Conservation (phyloP, 2,797 vertebrate genomes). For the Syngnathus acus region DNA sequence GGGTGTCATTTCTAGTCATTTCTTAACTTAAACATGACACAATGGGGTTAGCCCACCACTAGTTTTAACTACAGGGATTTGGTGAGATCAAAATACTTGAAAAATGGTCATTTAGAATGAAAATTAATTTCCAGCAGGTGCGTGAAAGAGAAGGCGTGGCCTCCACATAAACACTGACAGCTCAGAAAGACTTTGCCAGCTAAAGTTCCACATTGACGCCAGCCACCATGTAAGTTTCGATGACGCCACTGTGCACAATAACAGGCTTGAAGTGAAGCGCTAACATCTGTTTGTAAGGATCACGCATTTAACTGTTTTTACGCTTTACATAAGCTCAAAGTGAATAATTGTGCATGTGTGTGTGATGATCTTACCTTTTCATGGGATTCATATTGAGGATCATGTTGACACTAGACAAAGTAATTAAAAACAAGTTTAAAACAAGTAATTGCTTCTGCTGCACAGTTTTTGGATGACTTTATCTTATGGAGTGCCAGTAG, state of each 20-base stretch:
- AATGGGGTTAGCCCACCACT: neutral
- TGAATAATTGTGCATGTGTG: neutral
- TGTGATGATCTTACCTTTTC: neutral
- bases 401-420: neutral
- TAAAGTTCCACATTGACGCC: constrained; percentile 15
- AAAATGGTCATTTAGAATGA: neutral
- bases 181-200: constrained; percentile 7
- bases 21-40: neutral
- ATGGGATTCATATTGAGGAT: neutral
- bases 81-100: too few relatives aligned
- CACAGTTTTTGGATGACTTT: too few relatives aligned
- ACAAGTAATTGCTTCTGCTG: neutral
- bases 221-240: constrained; percentile 33
- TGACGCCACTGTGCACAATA: neutral
- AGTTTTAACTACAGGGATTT: neutral
- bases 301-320: neutral
- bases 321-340: neutral
- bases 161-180: constrained; percentile 1
- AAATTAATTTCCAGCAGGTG: neutral
- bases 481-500: too few relatives aligned
- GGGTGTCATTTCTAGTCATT: neutral
- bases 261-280: neutral
- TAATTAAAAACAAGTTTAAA: neutral
- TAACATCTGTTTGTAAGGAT: constrained; percentile 10
- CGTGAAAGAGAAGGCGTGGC: constrained; percentile 25